These are phyloP conservation scores for Nematostella vectensis DNA, from an alignment of 92 coral and sea anemone species.

Conservation along the genomic window DNA sequence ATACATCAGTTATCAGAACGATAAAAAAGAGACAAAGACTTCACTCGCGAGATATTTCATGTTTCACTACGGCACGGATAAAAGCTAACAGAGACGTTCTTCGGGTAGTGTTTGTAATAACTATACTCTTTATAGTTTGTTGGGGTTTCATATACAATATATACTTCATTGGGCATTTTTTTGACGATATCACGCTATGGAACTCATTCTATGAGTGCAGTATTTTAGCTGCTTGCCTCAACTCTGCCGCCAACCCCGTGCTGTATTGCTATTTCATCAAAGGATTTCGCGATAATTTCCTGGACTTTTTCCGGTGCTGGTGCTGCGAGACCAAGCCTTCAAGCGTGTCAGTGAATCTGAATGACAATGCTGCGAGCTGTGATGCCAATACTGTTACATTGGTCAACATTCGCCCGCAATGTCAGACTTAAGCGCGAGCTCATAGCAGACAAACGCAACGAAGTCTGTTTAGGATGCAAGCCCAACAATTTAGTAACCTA, in stretches of 20 bases:
- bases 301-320: too few relatives aligned
- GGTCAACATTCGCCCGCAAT: too few relatives aligned
- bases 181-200: not conserved
- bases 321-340: too few relatives aligned
- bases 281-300: not conserved
- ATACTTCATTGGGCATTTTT: not conserved
- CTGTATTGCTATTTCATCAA: not conserved
- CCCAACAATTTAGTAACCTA: too few relatives aligned
- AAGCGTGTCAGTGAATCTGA: too few relatives aligned
- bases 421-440: too few relatives aligned
- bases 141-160: not conserved
- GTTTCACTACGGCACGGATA: not conserved
- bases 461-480: too few relatives aligned
- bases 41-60: too few relatives aligned
- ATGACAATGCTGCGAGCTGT: too few relatives aligned
- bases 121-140: not conserved
- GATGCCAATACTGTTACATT: too few relatives aligned
- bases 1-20: not conserved
- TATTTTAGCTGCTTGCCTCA: not conserved
- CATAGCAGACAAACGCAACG: too few relatives aligned
- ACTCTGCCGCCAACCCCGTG: not conserved
- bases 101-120: not conserved
- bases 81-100: not conserved
- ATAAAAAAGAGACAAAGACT: not conserved
- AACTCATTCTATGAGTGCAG: not conserved